Evolutionary conservation across 2,113 vertebrate genomes (phyloP).

Genomic region (Tupaia chinensis): DNA sequence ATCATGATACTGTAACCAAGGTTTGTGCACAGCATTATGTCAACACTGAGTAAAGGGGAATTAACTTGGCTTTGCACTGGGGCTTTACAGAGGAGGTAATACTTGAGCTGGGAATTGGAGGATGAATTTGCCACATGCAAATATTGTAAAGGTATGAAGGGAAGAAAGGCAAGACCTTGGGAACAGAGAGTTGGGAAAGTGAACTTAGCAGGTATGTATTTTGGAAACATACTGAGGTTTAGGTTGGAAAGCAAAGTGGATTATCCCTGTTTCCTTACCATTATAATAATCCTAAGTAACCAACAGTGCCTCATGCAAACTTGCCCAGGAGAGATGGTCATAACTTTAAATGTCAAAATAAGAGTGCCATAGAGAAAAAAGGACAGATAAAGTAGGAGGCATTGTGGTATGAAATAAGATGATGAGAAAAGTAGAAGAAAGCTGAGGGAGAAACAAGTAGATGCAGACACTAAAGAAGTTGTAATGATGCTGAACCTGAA

Average conservation of each 20-base stretch:
- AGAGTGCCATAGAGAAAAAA: not conserved
- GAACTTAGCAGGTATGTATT: not conserved
- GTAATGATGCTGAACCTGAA: not conserved
- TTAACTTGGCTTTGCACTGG: not conserved
- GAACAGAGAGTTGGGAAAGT: not conserved
- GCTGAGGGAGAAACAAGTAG: not conserved
- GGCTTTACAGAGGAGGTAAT: not conserved
- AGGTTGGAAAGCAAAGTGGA: not conserved
- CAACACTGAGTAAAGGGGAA: not conserved
- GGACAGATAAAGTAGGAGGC: not conserved
- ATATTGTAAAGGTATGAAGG: not conserved
- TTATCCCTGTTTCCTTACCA: not conserved
- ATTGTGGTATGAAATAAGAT: not conserved
- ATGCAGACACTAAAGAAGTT: not conserved
- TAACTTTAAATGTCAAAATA: not conserved
- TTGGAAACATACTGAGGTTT: constrained; percentile 12
- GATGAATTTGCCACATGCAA: constrained; percentile 26
- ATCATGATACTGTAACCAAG: not conserved
- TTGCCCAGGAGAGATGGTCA: not conserved
- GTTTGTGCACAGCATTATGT: not conserved
- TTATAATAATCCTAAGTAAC: constrained; percentile 2
- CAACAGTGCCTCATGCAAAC: not conserved
- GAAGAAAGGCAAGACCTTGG: not conserved
- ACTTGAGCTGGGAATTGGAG: not conserved
- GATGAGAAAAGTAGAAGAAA: constrained; percentile 3